These are phyloP conservation scores for Dolichotis patagonum DNA, from an alignment of 2,113 vertebrate species.

Conservation along the genomic window DNA sequence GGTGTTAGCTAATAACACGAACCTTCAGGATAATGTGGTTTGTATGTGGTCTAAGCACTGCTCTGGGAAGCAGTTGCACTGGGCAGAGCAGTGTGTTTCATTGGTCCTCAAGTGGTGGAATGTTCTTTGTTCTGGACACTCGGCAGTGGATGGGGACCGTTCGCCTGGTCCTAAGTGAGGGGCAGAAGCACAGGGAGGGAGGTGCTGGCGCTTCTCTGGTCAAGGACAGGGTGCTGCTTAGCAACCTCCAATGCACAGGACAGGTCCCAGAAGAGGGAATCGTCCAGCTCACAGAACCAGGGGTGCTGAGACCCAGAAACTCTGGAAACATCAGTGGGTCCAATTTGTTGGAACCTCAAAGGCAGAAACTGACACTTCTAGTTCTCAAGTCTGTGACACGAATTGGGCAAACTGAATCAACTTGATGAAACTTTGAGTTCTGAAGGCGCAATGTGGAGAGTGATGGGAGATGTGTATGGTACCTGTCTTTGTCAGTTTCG, in stretches of 20 bases:
- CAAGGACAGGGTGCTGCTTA: background rate
- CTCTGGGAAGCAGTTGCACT: background rate
- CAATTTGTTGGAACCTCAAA: background rate
- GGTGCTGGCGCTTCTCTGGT: too few species aligned
- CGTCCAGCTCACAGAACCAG: background rate
- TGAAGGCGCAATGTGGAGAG: background rate
- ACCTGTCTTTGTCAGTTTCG: background rate
- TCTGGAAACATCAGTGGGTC: background rate
- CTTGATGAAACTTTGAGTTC: background rate
- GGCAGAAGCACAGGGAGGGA: background rate
- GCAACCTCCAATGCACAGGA: background rate
- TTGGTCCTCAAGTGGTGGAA: background rate
- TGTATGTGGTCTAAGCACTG: background rate
- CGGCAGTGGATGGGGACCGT: background rate
- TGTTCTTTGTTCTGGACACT: too few species aligned
- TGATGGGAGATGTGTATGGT: background rate
- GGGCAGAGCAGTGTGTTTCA: too few species aligned
- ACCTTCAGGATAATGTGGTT: too few species aligned
- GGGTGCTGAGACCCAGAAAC: background rate
- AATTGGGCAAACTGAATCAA: background rate
- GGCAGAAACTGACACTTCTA: background rate
- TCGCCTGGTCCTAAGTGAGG: too few species aligned
- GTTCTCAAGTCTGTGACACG: background rate
- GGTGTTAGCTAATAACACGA: background rate
- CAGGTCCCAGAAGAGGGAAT: background rate